Evolutionary conservation across 2,797 vertebrate genomes (phyloP).

Genomic region (Lagorchestes hirsutus): DNA sequence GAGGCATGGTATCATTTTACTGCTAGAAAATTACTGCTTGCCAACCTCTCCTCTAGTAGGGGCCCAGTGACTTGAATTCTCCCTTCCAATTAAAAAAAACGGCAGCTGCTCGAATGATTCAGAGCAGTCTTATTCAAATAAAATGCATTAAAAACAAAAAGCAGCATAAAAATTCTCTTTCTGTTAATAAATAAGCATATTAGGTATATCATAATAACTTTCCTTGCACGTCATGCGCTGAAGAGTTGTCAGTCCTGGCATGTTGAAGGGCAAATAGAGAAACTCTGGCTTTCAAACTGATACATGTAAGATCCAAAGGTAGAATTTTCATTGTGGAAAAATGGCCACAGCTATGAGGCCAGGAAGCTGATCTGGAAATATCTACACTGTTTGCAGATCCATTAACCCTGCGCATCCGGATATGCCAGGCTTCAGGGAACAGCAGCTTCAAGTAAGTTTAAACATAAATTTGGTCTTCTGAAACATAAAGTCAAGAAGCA

Average conservation of each 20-base stretch:
- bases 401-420: slow-evolving; percentile 74
- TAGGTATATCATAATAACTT: slow-evolving; percentile 46
- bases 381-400: slow-evolving; percentile 69
- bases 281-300: slow-evolving; percentile 74
- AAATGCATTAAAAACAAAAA: slow-evolving; percentile 57
- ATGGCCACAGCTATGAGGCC: slow-evolving; percentile 76
- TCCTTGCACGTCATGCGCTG: slow-evolving; percentile 58
- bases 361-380: slow-evolving; percentile 78
- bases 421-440: neutral
- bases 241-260: slow-evolving; percentile 74
- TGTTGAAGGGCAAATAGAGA: slow-evolving; percentile 70
- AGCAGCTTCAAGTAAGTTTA: neutral
- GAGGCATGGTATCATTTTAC: slow-evolving; percentile 87
- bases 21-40: slow-evolving; percentile 79
- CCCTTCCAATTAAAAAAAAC: slow-evolving; percentile 62
- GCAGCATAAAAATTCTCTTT: slow-evolving; percentile 50
- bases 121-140: slow-evolving; percentile 37
- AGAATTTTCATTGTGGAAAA: slow-evolving; percentile 78
- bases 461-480: slow-evolving; percentile 24
- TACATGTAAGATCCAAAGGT: slow-evolving; percentile 72
- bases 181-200: slow-evolving; percentile 55
- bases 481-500: slow-evolving; percentile 1
- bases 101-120: slow-evolving; percentile 62
- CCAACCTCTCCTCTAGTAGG: slow-evolving; percentile 83
- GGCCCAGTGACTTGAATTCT: slow-evolving; percentile 73